A percentile compares a stretch with the other conserved stretches of the same genome.
Evolutionary conservation across 1,140 invertebrate species (phyloP).

Genomic region (Drosophila littoralis): DNA sequence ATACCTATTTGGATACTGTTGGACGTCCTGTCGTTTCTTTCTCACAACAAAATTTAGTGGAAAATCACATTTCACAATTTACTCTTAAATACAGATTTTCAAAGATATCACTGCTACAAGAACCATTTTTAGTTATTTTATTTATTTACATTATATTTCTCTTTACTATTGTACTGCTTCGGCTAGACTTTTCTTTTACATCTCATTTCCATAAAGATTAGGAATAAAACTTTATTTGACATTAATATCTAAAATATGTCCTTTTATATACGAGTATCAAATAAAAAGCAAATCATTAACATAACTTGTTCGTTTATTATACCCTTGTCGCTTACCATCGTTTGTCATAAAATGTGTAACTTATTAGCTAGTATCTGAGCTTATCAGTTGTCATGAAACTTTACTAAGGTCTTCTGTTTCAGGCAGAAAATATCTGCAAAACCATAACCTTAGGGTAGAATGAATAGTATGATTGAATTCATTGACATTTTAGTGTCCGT

Average conservation of each 20-base stretch:
- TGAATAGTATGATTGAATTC: too few relatives aligned
- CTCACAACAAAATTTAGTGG: constrained; percentile 95
- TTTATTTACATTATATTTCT: constrained; percentile 97
- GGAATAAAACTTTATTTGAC: too few relatives aligned
- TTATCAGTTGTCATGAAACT: too few relatives aligned
- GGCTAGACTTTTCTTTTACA: constrained; percentile 97
- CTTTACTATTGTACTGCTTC: constrained; percentile 96
- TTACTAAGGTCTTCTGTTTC: too few relatives aligned
- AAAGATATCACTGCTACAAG: constrained; percentile 93
- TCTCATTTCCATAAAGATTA: constrained; percentile 84
- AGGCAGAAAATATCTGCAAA: too few relatives aligned
- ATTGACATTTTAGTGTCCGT: too few relatives aligned
- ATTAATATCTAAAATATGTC: constrained; percentile 56
- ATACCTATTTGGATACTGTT: constrained; percentile 97
- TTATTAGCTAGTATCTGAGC: too few relatives aligned
- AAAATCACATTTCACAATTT: constrained; percentile 97
- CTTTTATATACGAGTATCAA: neutral
- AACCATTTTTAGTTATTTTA: constrained; percentile 94
- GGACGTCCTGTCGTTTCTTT: constrained; percentile 95
- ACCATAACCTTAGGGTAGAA: too few relatives aligned
- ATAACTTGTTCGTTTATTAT: too few relatives aligned
- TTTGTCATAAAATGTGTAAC: too few relatives aligned
- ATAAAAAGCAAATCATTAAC: neutral
- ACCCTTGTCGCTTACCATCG: too few relatives aligned
- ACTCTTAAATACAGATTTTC: constrained; percentile 95